Conservation (phyloP, 2,888 invertebrate genomes). For the Calliphora vomitoria region DNA sequence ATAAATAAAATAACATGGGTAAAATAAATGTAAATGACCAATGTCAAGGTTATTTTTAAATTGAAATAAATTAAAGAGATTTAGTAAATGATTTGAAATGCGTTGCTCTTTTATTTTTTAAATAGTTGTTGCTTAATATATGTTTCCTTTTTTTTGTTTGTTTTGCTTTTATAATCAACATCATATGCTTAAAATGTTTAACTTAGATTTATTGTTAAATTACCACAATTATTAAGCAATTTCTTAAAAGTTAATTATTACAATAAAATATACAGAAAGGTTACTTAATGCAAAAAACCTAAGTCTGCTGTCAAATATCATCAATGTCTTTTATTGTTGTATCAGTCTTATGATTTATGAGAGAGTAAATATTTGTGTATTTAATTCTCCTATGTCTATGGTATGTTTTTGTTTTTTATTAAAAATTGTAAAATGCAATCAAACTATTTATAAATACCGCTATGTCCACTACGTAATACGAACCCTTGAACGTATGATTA, state of each 20-base stretch:
- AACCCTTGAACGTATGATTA: conserved; percentile 15
- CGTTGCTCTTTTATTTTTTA: conserved; percentile 11
- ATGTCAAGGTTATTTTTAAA: conserved; percentile 57
- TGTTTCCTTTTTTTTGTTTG: conserved; percentile 1
- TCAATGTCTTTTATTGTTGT: no score
- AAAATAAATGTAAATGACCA: conserved; percentile 40
- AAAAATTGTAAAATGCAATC: no score
- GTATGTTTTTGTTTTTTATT: no score
- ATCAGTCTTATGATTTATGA: no score
- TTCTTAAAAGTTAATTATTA: neutral
- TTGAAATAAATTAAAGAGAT: conserved; percentile 21
- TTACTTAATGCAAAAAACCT: no score
- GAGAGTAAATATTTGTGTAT: no score
- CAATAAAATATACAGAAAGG: no score
- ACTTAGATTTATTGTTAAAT: neutral
- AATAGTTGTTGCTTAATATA: conserved; percentile 32
- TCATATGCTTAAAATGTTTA: conserved; percentile 5
- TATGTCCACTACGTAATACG: no score
- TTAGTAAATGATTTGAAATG: conserved; percentile 6
- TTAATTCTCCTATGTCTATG: no score
- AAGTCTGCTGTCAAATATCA: no score
- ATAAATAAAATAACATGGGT: neutral
- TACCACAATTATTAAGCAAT: neutral
- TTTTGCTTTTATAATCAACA: conserved; percentile 42
- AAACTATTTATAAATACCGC: no score